Evolutionary conservation across 2,888 invertebrate species (phyloP), one percentile per base, ranked within the genome.

Genomic region (Luffia ferchaultella): DNA sequence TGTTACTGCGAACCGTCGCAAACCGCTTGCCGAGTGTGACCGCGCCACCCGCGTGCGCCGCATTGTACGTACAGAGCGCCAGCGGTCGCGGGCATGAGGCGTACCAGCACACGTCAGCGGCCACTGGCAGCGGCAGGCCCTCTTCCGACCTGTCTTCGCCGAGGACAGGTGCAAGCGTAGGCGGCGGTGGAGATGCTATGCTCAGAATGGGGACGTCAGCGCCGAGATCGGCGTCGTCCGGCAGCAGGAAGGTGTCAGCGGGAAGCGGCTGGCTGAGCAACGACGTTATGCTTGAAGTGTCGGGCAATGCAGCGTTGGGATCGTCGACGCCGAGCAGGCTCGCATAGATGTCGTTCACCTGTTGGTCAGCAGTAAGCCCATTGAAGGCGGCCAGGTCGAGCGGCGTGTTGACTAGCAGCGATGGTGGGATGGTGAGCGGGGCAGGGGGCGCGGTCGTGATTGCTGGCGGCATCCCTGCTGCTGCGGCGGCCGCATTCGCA

Each of bases 81-180:
- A 89, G 83, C 12, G 89, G 87, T 54, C 89, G 87, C 53, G 89
- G 86, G 53, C 87, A 86, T 18, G 85, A 64, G 54, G 83, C 67
- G 63, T 86, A 87, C 76, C 86, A 76, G 57, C 76, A 80, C 58
- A 68, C 83, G 64, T 72, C 83, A 54, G 60, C 59, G 56, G 79
- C 73, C 42, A 63, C 73, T 55, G 62, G 67, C 56, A 72, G 64
- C 42, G 72, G 70, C 44, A 68, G 70, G 1, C 60, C 65, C 50
- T 66, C 66, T 45, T 64, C 64, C 17, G 63, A 60, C 46, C 55
- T 58, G 19, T 67, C 73, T 9, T 61, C 63, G 30, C 63, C 57
- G 52, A 60, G 49, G 19, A 60, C 60, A 58, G 3, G 18, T n/a
- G 15, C 15, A 2, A 40, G 15, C 45, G 48, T 1, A 41, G 19